Conservation (phyloP, 2,797 vertebrate genomes). For the Coregonus sp. region DNA sequence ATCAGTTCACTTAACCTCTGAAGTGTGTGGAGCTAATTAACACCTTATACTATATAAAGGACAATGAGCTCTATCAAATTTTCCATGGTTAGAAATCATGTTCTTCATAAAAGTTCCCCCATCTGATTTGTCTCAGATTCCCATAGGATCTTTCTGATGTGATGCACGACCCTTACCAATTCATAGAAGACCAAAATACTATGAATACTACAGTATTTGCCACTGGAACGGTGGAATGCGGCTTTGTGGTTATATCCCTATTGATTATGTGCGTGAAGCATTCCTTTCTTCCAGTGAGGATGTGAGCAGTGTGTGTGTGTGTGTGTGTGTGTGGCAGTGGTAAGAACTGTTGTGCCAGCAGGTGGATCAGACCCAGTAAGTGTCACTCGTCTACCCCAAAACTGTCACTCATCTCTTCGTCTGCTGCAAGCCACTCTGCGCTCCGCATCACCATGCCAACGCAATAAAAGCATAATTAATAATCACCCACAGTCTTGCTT, state of each 20-base stretch:
- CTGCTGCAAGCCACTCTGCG: constrained; percentile 58
- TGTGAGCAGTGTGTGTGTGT: background rate
- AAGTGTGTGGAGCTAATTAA: constrained; percentile 51
- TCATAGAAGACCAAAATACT: constrained; percentile 31
- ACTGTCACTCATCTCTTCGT: constrained; percentile 70
- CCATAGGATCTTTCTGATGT: constrained; percentile 31
- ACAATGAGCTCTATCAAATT: too few species aligned
- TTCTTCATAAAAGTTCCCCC: constrained; percentile 2
- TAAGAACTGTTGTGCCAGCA: constrained; percentile 50
- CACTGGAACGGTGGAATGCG: constrained; percentile 26
- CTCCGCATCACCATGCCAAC: constrained; percentile 67
- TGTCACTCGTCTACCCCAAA: constrained; percentile 72
- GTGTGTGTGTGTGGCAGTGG: constrained; percentile 40
- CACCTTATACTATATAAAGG: constrained; percentile 41
- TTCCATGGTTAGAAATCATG: background rate
- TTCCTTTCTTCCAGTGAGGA: constrained; percentile 27
- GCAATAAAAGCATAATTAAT: constrained; percentile 61
- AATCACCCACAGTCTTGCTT: constrained; percentile 46
- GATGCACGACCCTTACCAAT: constrained; percentile 37
- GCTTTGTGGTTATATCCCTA: constrained; percentile 27
- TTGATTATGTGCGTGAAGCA: constrained; percentile 27
- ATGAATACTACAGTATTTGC: constrained; percentile 15
- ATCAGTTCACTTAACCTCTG: background rate
- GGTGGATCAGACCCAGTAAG: constrained; percentile 64
- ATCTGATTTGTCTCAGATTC: constrained; percentile 14